These are phyloP conservation scores for Periophthalmus magnuspinnatus DNA, from an alignment of 2,797 vertebrate species.

Conservation along the genomic window DNA sequence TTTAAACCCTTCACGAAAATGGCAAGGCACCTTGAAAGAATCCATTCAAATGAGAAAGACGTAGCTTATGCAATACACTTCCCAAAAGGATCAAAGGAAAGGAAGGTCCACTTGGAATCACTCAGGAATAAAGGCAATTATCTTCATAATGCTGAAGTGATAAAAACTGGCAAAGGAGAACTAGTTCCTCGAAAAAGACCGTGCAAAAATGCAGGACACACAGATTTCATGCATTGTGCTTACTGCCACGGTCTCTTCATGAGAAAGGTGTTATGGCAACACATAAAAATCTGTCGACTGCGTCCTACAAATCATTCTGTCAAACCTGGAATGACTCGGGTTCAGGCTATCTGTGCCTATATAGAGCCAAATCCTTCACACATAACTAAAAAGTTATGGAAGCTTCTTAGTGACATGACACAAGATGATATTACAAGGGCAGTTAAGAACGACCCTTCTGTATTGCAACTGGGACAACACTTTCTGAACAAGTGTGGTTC, in stretches of 20 bases:
- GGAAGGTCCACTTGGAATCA: conserved; percentile 29
- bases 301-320: background rate
- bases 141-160: conserved; percentile 36
- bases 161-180: conserved; percentile 31
- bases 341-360: conserved; percentile 36
- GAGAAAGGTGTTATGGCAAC: conserved; percentile 28
- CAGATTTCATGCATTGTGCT: conserved; percentile 48
- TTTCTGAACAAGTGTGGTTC: conserved; percentile 39
- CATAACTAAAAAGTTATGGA: conserved; percentile 21
- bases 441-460: background rate
- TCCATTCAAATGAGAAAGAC: conserved; percentile 10
- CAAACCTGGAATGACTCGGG: conserved; percentile 36
- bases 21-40: conserved; percentile 30
- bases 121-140: conserved; percentile 42
- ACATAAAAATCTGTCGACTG: conserved; percentile 24
- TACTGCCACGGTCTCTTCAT: conserved; percentile 43
- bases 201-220: conserved; percentile 21
- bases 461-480: conserved; percentile 24
- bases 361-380: conserved; percentile 27
- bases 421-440: conserved; percentile 33
- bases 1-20: conserved; percentile 32
- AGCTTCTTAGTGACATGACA: conserved; percentile 32
- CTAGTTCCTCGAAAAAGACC: conserved; percentile 33
- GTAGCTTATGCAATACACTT: conserved; percentile 39
- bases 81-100: conserved; percentile 37